Conservation (phyloP, 2,888 invertebrate genomes). For the Hydrotaea cyrtoneurina region DNA sequence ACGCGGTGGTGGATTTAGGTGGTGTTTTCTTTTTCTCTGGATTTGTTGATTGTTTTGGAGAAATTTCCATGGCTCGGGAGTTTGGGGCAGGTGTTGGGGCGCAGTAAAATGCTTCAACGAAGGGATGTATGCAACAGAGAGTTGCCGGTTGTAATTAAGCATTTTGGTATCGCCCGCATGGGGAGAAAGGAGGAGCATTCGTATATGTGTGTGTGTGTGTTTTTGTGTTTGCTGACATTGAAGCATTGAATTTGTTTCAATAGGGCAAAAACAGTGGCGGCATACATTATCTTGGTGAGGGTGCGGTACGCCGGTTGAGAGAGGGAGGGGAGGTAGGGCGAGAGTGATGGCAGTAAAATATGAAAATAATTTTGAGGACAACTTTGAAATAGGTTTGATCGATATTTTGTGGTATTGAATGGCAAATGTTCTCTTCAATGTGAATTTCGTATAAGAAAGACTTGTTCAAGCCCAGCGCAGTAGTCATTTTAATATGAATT, state of each 20-base stretch:
- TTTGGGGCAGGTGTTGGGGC: constrained; percentile 28
- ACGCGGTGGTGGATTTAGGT: constrained; percentile 51
- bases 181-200: constrained; percentile 1
- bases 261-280: constrained; percentile 68
- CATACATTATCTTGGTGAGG: no score
- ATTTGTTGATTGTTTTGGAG: constrained; percentile 65
- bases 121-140: constrained; percentile 54
- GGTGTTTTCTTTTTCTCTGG: constrained; percentile 20
- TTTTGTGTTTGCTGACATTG: constrained; percentile 69
- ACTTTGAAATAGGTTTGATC: no score
- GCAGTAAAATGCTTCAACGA: not conserved
- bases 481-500: no score
- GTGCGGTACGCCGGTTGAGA: no score
- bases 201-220: constrained; percentile 7
- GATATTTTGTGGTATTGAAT: no score
- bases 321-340: no score
- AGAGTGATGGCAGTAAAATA: no score
- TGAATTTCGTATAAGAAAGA: no score
- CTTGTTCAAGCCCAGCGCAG: no score
- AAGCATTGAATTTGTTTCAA: constrained; percentile 70
- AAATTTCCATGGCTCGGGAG: constrained; percentile 14
- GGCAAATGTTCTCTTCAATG: no score
- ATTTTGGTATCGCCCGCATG: not conserved
- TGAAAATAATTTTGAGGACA: no score
- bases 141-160: constrained; percentile 53